These are phyloP conservation scores for Toxotes jaculatrix DNA, from an alignment of 2,113 vertebrate genomes.

Conservation along the genomic window DNA sequence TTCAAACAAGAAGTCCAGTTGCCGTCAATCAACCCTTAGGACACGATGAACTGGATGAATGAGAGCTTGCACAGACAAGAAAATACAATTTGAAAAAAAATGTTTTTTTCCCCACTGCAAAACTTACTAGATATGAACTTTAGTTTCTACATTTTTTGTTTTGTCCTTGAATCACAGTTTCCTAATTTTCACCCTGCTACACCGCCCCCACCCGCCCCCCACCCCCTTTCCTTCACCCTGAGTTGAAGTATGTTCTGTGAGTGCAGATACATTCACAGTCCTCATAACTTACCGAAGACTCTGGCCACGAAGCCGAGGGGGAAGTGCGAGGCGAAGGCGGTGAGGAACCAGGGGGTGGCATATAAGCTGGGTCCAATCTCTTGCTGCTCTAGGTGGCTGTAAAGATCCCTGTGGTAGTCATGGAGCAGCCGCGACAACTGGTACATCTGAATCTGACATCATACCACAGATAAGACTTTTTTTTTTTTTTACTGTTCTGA, in stretches of 20 bases:
- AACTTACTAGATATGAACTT: neutral
- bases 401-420: constrained; percentile 95
- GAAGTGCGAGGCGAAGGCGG: constrained; percentile 95
- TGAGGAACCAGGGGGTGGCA: constrained; percentile 98
- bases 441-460: constrained; percentile 96
- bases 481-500: neutral
- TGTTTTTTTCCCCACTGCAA: neutral
- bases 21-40: too few species aligned
- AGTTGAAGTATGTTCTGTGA: neutral
- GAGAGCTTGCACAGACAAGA: too few species aligned
- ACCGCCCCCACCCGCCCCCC: too few species aligned
- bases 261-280: neutral
- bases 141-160: neutral
- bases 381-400: constrained; percentile 94
- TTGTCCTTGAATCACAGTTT: constrained; percentile 4
- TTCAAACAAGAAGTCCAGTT: too few species aligned
- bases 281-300: constrained; percentile 90
- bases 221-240: neutral
- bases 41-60: too few species aligned
- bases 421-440: constrained; percentile 97
- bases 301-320: constrained; percentile 96
- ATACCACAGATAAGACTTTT: neutral
- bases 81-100: too few species aligned
- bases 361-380: constrained; percentile 98
- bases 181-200: neutral